Evolutionary conservation across 2,888 invertebrate species (phyloP).

Genomic region (Diachrysia chrysitis): DNA sequence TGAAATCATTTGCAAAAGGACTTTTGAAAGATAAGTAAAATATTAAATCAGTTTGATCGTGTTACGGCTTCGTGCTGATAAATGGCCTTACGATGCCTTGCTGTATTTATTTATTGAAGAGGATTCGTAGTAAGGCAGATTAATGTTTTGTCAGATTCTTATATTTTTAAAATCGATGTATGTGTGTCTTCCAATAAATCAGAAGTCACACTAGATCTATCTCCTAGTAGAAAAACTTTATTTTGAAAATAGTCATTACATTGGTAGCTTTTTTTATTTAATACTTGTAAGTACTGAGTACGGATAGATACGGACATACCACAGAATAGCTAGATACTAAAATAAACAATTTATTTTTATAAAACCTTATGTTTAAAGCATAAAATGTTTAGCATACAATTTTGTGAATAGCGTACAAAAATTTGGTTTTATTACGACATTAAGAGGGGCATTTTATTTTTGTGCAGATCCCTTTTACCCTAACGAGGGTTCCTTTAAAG

Average conservation of each 20-base stretch:
- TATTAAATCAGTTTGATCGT: background rate
- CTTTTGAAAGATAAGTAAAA: background rate
- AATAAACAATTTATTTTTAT: background rate
- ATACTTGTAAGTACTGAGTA: too few species aligned
- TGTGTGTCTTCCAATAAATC: too few species aligned
- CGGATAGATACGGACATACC: too few species aligned
- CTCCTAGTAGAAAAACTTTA: too few species aligned
- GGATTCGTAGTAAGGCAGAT: background rate
- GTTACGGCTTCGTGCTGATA: background rate
- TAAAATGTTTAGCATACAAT: background rate
- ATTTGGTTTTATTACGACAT: slow-evolving; percentile 6
- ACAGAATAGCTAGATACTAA: background rate
- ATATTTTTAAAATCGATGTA: too few species aligned
- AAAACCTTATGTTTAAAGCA: background rate
- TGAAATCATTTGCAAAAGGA: slow-evolving; percentile 2
- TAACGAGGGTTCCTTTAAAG: slow-evolving; percentile 25
- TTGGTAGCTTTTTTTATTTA: too few species aligned
- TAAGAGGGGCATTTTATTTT: slow-evolving; percentile 28
- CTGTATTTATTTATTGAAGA: background rate
- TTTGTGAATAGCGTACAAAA: background rate
- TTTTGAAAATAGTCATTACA: too few species aligned
- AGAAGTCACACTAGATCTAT: too few species aligned
- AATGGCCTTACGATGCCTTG: background rate
- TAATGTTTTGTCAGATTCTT: too few species aligned
- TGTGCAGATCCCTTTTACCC: slow-evolving; percentile 17